These are phyloP conservation scores for Montipora capitata DNA, from an alignment of 92 coral and sea anemone genomes.

Conservation along the genomic window DNA sequence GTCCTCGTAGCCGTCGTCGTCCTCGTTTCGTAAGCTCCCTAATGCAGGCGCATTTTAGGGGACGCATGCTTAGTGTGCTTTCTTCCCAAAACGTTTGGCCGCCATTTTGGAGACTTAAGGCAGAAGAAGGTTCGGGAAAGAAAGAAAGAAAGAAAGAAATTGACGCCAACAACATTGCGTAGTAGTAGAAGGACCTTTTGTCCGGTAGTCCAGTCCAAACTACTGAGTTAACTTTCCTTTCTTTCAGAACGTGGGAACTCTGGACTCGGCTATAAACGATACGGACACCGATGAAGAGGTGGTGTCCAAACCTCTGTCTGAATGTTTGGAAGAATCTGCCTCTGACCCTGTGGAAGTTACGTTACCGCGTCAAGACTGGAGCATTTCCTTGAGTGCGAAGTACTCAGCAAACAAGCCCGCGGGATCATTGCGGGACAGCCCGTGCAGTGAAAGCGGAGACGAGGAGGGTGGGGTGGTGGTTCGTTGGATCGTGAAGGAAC, in stretches of 20 bases:
- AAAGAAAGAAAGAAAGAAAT: too few relatives aligned
- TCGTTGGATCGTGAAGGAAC: slow-evolving; percentile 46
- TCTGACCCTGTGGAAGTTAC: slow-evolving; percentile 84
- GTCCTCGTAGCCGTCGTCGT: too few relatives aligned
- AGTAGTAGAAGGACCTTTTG: too few relatives aligned
- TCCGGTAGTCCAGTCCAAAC: too few relatives aligned
- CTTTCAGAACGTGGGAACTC: not conserved
- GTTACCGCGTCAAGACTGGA: slow-evolving; percentile 90
- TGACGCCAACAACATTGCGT: too few relatives aligned
- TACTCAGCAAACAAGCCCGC: slow-evolving; percentile 61
- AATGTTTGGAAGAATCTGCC: slow-evolving; percentile 76
- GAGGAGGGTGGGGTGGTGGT: slow-evolving; percentile 60
- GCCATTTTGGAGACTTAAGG: too few relatives aligned
- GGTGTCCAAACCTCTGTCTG: slow-evolving; percentile 14
- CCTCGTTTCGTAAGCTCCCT: too few relatives aligned
- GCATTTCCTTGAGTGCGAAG: slow-evolving; percentile 52
- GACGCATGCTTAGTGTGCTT: too few relatives aligned
- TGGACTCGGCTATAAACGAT: slow-evolving; percentile 36
- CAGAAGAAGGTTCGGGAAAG: too few relatives aligned
- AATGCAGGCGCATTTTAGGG: too few relatives aligned
- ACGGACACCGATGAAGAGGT: slow-evolving; percentile 85
- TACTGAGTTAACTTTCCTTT: not conserved
- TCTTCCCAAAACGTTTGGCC: too few relatives aligned
- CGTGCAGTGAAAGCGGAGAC: slow-evolving; percentile 44
- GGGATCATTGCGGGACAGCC: slow-evolving; percentile 31